Percentiles rank a stretch among this genome's conserved stretches.
phyloP scores from a whole-genome alignment of 2,113 vertebrate genomes.

The Hydrolagus affinis region DNA sequence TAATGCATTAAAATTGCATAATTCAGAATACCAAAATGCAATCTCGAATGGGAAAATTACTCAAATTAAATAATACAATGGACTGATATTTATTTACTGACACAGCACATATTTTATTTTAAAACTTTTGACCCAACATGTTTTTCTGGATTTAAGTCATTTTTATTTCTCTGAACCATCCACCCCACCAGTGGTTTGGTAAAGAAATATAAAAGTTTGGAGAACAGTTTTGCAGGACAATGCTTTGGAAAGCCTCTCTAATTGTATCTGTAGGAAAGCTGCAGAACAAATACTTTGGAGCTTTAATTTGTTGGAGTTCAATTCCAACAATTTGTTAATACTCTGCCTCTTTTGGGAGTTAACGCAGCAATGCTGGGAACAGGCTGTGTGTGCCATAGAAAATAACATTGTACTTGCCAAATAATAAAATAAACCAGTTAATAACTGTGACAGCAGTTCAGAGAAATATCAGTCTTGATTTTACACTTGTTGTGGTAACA shows the following conservation, averaged over 20 bases:
- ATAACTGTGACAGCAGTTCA: constrained; percentile 21
- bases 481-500: constrained; percentile 7
- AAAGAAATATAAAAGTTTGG: neutral
- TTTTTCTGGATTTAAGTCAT: neutral
- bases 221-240: neutral
- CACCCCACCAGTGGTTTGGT: neutral
- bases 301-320: neutral
- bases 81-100: neutral
- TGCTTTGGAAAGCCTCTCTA: neutral
- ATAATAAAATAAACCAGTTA: constrained; percentile 21
- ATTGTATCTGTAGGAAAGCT: neutral
- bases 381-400: neutral
- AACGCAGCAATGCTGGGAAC: constrained; percentile 3
- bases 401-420: neutral
- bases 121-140: neutral
- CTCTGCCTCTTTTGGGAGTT: neutral
- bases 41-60: neutral
- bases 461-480: neutral
- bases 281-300: neutral
- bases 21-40: neutral
- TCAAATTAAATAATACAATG: neutral
- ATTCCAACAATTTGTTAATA: neutral
- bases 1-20: neutral
- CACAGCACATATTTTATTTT: neutral
- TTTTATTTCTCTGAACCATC: neutral